Conservation (phyloP, 1,140 invertebrate genomes). For the Atta cephalotes region DNA sequence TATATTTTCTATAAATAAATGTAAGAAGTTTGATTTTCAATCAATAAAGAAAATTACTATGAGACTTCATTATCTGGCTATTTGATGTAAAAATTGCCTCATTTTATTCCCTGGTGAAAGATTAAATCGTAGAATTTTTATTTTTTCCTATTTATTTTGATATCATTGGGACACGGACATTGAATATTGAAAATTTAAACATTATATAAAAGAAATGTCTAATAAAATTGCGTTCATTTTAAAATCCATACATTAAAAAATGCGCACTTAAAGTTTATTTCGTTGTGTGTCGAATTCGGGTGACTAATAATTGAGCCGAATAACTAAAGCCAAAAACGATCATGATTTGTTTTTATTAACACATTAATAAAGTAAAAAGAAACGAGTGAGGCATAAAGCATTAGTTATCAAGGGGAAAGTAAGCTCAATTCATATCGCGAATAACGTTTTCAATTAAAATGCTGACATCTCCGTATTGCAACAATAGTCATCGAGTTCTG, state of each 20-base stretch:
- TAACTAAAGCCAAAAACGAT: not conserved
- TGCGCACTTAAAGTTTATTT: not conserved
- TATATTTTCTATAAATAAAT: too few relatives aligned
- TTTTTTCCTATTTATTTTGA: not conserved
- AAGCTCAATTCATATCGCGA: slow-evolving; percentile 54
- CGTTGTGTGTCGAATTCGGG: not conserved
- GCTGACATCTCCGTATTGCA: slow-evolving; percentile 76
- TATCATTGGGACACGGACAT: not conserved
- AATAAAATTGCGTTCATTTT: not conserved
- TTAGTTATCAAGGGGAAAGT: slow-evolving; percentile 3
- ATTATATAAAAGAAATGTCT: not conserved
- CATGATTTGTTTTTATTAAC: slow-evolving; percentile 50
- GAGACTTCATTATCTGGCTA: too few relatives aligned
- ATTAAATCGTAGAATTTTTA: not conserved
- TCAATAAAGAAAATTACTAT: too few relatives aligned
- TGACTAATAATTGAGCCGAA: slow-evolving; percentile 62
- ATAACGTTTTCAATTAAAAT: slow-evolving; percentile 79
- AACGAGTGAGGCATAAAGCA: slow-evolving; percentile 65
- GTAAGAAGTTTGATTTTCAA: too few relatives aligned
- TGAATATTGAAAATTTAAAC: not conserved
- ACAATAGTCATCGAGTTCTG: slow-evolving; percentile 61
- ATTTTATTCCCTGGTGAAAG: not conserved
- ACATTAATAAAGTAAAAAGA: slow-evolving; percentile 69
- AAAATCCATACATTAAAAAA: not conserved
- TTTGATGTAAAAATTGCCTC: too few relatives aligned